Evolutionary conservation across 1,140 invertebrate species (phyloP).

Genomic region (Daktulosphaira vitifoliae): DNA sequence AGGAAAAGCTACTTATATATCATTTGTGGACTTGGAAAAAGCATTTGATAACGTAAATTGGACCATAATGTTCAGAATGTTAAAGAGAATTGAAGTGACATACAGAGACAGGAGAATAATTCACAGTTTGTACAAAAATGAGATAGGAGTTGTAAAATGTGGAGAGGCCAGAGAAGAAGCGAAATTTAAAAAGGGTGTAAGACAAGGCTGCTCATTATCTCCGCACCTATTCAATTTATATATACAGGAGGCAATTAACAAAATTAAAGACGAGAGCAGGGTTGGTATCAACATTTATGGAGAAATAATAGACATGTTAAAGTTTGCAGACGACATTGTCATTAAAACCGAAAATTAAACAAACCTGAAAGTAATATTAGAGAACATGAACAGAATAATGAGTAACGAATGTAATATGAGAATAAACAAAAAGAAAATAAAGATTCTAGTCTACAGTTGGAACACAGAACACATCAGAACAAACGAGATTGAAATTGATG

Average conservation of each 20-base stretch:
- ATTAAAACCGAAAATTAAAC: background rate
- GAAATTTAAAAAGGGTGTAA: background rate
- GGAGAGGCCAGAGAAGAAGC: slow-evolving; percentile 7
- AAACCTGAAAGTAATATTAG: background rate
- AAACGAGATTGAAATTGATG: background rate
- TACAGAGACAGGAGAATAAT: slow-evolving; percentile 33
- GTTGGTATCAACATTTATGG: slow-evolving; percentile 10
- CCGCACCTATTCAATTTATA: background rate
- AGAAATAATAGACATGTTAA: slow-evolving; percentile 17
- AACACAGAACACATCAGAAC: background rate
- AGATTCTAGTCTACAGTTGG: background rate
- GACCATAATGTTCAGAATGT: slow-evolving; percentile 21
- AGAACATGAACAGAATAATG: slow-evolving; percentile 2
- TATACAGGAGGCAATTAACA: background rate
- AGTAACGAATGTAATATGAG: slow-evolving; percentile 13
- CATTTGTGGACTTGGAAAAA: slow-evolving; percentile 27
- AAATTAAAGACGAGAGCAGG: background rate
- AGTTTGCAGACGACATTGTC: slow-evolving; percentile 11
- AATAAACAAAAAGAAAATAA: slow-evolving; percentile 18
- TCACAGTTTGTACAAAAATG: slow-evolving; percentile 24
- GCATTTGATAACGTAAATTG: slow-evolving; percentile 32
- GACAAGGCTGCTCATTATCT: slow-evolving; percentile 11
- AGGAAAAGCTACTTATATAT: slow-evolving; percentile 34
- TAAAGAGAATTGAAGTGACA: slow-evolving; percentile 30
- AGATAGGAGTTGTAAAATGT: slow-evolving; percentile 21